Evolutionary conservation across 2,797 vertebrate genomes (phyloP).

Genomic region (Acrocephalus scirpaceus): DNA sequence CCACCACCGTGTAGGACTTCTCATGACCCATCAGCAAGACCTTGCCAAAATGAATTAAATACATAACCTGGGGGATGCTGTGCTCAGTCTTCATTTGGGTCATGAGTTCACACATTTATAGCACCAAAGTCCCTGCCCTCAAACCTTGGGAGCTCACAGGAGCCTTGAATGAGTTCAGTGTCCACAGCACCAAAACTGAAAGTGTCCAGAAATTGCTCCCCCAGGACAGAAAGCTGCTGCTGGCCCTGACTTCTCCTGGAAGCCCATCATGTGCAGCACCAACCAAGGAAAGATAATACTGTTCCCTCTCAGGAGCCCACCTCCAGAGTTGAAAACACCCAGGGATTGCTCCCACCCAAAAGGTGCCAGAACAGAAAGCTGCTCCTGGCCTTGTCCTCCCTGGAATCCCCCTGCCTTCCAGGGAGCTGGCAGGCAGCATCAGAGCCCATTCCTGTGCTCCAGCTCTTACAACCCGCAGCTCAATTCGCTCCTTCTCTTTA

Average conservation of each 20-base stretch:
- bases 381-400: neutral
- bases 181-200: neutral
- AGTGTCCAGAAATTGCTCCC: neutral
- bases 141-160: neutral
- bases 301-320: neutral
- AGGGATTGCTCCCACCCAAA: neutral
- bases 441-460: neutral
- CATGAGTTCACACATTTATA: neutral
- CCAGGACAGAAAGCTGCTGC: neutral
- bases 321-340: neutral
- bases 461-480: neutral
- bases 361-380: neutral
- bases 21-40: neutral
- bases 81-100: neutral
- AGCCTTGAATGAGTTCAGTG: neutral
- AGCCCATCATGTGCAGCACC: neutral
- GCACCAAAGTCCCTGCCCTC: neutral
- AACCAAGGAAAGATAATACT: accelerated
- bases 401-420: neutral
- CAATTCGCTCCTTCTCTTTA: neutral
- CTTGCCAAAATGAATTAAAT: neutral
- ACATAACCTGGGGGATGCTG: neutral
- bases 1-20: accelerated
- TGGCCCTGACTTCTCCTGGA: neutral
- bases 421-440: accelerated